Evolutionary conservation across 2,888 invertebrate genomes (phyloP), one percentile per base, ranked within the genome.

Genomic region (Dicranocentrus wangi): DNA sequence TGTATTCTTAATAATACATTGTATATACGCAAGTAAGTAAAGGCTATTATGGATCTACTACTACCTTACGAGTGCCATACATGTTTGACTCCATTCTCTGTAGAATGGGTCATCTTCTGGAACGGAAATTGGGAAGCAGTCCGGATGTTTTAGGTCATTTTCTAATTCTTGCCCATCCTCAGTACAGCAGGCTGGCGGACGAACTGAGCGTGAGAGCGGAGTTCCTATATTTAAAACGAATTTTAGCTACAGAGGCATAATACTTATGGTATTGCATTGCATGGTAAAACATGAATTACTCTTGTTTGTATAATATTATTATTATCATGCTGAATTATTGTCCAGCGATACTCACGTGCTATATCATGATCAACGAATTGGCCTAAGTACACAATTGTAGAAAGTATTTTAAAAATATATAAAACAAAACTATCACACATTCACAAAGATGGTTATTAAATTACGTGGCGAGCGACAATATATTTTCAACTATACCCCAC

Each of bases 41-140:
- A 39, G 5, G 39, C 39, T 39, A n/a, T n/a, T n/a, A n/a, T 39
- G 7, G 13, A 39, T 51, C 5, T n/a, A n/a, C 15, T 51, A n/a
- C n/a, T 76, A 85, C 69, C 90, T 84, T 7, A 89, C 88, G 85
- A 90, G 90, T 82, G 90, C 89, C 88, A 90, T 89, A 82, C 90
- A 90, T 3, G 87, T 86, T 78, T 89, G 89, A 2, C 88, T 87
- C 83, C 89, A 88, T 5, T 87, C 87, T 0, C 88, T 85, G 77
- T 88, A 90, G 76, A 89, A 88, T 13, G 88, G 87, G 86, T 90
- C 90, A 65, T 88, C 87, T 21, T 84, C 76, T 0, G 89, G 89
- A 1, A 90, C 90, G 0, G 70, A 63, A 69, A 88, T 88, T 8
- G 88, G 87, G 75, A 88, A 88, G 73, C 88, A 88, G 81, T 88